Evolutionary conservation across 2,113 vertebrate species (phyloP).

Genomic region (Catharus minimus): DNA sequence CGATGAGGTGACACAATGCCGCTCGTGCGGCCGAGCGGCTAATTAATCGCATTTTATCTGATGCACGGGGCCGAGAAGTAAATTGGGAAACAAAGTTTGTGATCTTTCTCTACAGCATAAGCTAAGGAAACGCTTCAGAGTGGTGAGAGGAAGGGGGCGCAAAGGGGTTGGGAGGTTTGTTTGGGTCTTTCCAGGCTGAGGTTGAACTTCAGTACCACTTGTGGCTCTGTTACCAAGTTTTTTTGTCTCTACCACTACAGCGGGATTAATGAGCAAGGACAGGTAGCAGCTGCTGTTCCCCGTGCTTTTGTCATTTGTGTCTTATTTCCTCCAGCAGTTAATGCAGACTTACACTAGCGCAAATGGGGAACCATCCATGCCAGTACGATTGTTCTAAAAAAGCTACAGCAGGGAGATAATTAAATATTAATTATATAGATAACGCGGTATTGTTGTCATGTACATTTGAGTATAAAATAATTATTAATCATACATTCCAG

Average conservation of each 20-base stretch:
- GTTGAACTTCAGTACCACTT: fast-evolving
- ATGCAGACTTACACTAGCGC: not conserved
- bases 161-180: fast-evolving
- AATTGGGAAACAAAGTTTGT: not conserved
- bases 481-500: conserved; percentile 14
- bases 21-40: not conserved
- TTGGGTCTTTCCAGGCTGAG: not conserved
- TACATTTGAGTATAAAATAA: not conserved
- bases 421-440: not conserved
- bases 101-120: not conserved
- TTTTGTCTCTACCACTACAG: fast-evolving
- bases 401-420: not conserved
- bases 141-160: fast-evolving
- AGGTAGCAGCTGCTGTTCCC: not conserved
- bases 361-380: fast-evolving
- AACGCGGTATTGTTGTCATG: not conserved
- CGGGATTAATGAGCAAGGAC: not conserved
- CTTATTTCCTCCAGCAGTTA: not conserved
- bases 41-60: not conserved
- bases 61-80: not conserved
- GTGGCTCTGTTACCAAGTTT: not conserved
- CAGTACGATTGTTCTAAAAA: not conserved
- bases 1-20: not conserved
- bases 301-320: fast-evolving
- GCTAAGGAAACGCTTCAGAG: fast-evolving